Conservation (phyloP, 2,888 invertebrate species). For the Physocephala rufipes region DNA sequence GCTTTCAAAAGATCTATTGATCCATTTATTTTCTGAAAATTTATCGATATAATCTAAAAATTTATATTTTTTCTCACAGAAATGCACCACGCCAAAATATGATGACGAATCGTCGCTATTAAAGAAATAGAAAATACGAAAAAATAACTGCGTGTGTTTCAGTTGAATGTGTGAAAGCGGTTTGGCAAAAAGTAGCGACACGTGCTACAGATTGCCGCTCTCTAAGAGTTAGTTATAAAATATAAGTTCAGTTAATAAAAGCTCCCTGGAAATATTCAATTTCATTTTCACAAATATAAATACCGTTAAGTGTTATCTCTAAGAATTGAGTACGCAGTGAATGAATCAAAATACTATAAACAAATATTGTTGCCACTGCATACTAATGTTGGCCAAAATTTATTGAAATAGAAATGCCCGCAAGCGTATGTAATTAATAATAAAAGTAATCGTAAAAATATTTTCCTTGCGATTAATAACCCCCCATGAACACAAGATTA, state of each 20-base stretch:
- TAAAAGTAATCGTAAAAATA: too few species aligned
- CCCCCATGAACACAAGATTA: too few species aligned
- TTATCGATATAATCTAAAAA: conserved; percentile 42
- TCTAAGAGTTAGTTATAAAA: conserved; percentile 21
- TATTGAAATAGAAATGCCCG: background rate
- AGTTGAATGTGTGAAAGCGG: conserved; percentile 23
- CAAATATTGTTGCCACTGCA: background rate
- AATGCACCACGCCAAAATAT: conserved; percentile 61
- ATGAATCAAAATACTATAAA: background rate
- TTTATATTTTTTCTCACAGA: conserved; percentile 54
- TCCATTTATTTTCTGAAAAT: conserved; percentile 15
- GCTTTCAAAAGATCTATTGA: background rate
- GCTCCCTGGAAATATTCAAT: background rate
- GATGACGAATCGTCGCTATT: conserved; percentile 63
- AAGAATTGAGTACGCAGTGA: background rate
- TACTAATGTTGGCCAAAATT: conserved; percentile 1
- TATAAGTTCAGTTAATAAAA: conserved; percentile 18
- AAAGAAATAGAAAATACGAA: conserved; percentile 43
- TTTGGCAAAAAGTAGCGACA: conserved; percentile 28
- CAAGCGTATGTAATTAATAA: background rate
- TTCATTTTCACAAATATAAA: conserved; percentile 6
- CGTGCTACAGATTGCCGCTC: conserved; percentile 20
- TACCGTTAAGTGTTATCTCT: too few species aligned
- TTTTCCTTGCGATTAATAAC: too few species aligned
- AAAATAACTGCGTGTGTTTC: conserved; percentile 18